These are phyloP conservation scores for Streblospio benedicti DNA, from an alignment of 1,140 invertebrate species.

Conservation along the genomic window DNA sequence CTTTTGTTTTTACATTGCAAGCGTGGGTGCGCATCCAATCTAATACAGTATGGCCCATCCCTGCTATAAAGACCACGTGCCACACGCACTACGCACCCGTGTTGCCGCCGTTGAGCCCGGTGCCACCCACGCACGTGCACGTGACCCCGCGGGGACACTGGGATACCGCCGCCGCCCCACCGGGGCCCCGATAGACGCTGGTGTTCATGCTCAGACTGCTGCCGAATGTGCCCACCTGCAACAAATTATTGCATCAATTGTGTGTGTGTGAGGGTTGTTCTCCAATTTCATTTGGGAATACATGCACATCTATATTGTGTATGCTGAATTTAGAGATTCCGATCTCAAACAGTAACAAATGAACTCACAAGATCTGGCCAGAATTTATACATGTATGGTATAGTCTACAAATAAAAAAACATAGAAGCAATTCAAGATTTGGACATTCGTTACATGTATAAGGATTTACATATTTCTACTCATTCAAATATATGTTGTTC, in stretches of 20 bases:
- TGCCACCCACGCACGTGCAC: constrained; percentile 36
- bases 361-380: too few relatives aligned
- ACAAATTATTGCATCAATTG: constrained; percentile 11
- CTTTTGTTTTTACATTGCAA: too few relatives aligned
- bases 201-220: constrained; percentile 22
- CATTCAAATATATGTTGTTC: too few relatives aligned
- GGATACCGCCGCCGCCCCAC: constrained; percentile 20
- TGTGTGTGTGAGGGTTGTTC: not conserved
- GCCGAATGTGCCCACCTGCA: constrained; percentile 17
- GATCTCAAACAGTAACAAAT: too few relatives aligned
- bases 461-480: too few relatives aligned
- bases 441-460: too few relatives aligned
- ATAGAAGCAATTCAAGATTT: too few relatives aligned
- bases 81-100: constrained; percentile 25
- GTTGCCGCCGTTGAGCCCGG: constrained; percentile 33
- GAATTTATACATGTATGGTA: too few relatives aligned
- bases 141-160: constrained; percentile 26
- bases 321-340: constrained; percentile 14
- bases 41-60: too few relatives aligned
- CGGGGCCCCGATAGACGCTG: too few relatives aligned
- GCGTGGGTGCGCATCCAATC: too few relatives aligned
- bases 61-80: not conserved
- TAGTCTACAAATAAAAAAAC: too few relatives aligned
- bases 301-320: constrained; percentile 6
- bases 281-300: constrained; percentile 3